A percentile compares a stretch with the other conserved stretches of the same genome.
These are phyloP conservation scores for Dryobotodes eremita DNA, from an alignment of 2,888 invertebrate genomes.

Conservation along the genomic window DNA sequence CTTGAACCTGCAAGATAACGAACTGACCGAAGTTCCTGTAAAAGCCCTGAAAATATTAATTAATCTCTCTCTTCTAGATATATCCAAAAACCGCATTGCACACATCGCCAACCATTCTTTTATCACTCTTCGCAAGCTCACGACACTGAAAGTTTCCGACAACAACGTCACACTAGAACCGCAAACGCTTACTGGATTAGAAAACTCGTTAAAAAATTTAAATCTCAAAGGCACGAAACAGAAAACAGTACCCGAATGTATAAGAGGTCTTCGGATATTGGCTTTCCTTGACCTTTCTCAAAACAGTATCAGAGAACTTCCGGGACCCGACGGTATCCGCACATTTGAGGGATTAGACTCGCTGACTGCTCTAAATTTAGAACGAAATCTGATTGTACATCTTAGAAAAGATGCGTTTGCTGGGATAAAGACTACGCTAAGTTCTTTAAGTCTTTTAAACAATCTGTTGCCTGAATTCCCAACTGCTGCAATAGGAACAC, in stretches of 20 bases:
- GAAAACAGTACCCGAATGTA: slow-evolving; percentile 94
- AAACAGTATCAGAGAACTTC: slow-evolving; percentile 95
- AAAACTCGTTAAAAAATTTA: slow-evolving; percentile 95
- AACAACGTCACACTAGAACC: slow-evolving; percentile 95
- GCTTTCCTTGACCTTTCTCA: slow-evolving; percentile 97
- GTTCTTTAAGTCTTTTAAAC: slow-evolving; percentile 96
- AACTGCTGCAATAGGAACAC: slow-evolving; percentile 93
- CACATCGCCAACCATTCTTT: slow-evolving; percentile 94
- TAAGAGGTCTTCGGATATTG: slow-evolving; percentile 94
- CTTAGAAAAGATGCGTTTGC: slow-evolving; percentile 94
- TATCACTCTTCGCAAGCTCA: slow-evolving; percentile 92
- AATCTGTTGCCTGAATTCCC: slow-evolving; percentile 97
- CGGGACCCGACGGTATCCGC: slow-evolving; percentile 92
- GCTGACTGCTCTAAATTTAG: slow-evolving; percentile 96
- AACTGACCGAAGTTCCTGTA: slow-evolving; percentile 94
- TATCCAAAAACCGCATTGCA: slow-evolving; percentile 95
- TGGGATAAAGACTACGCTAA: slow-evolving; percentile 95
- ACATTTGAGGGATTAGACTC: slow-evolving; percentile 95
- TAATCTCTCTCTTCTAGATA: slow-evolving; percentile 94
- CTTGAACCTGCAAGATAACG: slow-evolving; percentile 96
- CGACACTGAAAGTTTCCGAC: slow-evolving; percentile 96
- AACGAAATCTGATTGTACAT: slow-evolving; percentile 95
- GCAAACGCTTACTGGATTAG: slow-evolving; percentile 94
- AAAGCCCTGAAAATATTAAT: slow-evolving; percentile 92
- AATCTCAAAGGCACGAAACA: slow-evolving; percentile 97